These are phyloP conservation scores for Sebastes fasciatus DNA, from an alignment of 2,113 vertebrate species.

Conservation along the genomic window DNA sequence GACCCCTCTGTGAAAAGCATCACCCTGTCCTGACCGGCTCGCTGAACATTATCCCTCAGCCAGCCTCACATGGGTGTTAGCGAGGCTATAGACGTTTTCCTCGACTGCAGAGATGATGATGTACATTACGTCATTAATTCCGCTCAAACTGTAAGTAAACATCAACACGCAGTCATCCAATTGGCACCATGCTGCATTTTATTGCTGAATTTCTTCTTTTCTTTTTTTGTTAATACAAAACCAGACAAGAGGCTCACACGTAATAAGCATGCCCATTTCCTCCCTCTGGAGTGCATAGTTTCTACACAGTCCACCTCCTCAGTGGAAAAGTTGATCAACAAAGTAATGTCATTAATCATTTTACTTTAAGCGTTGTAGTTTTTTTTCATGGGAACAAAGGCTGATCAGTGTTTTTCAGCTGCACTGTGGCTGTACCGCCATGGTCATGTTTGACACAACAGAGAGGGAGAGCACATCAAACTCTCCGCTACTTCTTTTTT, in stretches of 20 bases:
- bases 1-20: no score
- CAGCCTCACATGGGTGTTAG: not conserved
- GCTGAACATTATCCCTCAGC: no score
- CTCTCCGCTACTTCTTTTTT: not conserved
- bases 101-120: not conserved
- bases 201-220: slow-evolving; percentile 83
- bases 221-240: slow-evolving; percentile 78
- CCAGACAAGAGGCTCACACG: slow-evolving; percentile 81
- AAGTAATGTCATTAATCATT: slow-evolving; percentile 54
- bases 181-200: slow-evolving; percentile 90
- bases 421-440: slow-evolving; percentile 36
- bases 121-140: not conserved
- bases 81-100: no score
- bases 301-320: slow-evolving; percentile 76
- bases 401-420: slow-evolving; percentile 46
- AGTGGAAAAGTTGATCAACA: slow-evolving; percentile 65
- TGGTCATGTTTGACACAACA: slow-evolving; percentile 40
- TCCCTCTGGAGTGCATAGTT: slow-evolving; percentile 87
- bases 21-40: no score
- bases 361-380: slow-evolving; percentile 19
- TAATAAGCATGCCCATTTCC: slow-evolving; percentile 81
- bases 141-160: slow-evolving; percentile 1
- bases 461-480: slow-evolving; percentile 1
- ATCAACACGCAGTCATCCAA: slow-evolving; percentile 41
- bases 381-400: slow-evolving; percentile 48